Evolutionary conservation across 1,140 invertebrate genomes (phyloP).

Genomic region (Colletes gigas): DNA sequence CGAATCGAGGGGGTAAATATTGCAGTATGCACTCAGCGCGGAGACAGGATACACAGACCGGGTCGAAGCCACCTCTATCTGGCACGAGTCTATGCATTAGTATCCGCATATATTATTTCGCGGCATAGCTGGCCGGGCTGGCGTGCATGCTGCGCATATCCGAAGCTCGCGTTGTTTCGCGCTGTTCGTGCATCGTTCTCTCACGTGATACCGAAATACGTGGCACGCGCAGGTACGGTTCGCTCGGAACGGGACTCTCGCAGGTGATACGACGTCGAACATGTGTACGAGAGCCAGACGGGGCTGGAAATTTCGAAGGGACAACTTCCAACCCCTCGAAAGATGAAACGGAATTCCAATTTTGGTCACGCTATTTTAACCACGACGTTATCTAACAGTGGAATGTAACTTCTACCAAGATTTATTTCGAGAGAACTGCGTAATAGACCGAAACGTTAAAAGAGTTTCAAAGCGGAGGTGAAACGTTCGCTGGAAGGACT

Average conservation of each 20-base stretch:
- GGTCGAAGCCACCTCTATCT: slow-evolving; percentile 28
- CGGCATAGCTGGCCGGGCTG: slow-evolving; percentile 60
- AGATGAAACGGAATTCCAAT: too few relatives aligned
- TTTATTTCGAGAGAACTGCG: too few relatives aligned
- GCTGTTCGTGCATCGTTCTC: slow-evolving; percentile 48
- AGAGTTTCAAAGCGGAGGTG: too few relatives aligned
- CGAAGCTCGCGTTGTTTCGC: slow-evolving; percentile 49
- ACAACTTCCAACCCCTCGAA: too few relatives aligned
- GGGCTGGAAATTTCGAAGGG: neutral
- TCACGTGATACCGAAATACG: slow-evolving; percentile 59
- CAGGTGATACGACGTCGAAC: slow-evolving; percentile 18
- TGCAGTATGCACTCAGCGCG: slow-evolving; percentile 78
- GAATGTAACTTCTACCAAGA: too few relatives aligned
- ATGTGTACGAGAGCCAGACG: neutral
- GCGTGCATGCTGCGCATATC: slow-evolving; percentile 59
- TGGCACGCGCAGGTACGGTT: slow-evolving; percentile 59
- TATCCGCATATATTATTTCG: slow-evolving; percentile 78
- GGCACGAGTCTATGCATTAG: slow-evolving; percentile 74
- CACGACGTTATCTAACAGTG: too few relatives aligned
- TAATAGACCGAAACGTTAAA: too few relatives aligned
- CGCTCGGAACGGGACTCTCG: slow-evolving; percentile 5
- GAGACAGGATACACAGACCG: slow-evolving; percentile 71
- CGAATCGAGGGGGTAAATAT: slow-evolving; percentile 73
- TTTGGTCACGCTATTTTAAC: neutral
- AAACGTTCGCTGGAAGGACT: too few relatives aligned